Percentiles rank a stretch among this genome's conserved stretches.
phyloP scores from a whole-genome alignment of 2,888 invertebrate species.

The Pediacus dermestoides region DNA sequence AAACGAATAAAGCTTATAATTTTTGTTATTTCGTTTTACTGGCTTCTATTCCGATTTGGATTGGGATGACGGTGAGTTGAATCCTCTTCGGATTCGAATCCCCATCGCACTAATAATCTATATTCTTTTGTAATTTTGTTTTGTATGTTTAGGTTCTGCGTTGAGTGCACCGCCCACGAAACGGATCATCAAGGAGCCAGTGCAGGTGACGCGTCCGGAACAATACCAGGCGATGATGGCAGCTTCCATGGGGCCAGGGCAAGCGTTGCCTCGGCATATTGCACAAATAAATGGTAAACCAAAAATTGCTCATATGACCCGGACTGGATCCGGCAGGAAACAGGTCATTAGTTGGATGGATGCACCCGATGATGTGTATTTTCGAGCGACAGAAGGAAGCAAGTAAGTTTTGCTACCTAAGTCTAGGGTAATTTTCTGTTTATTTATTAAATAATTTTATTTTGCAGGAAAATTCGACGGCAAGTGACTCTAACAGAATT shows the following conservation, averaged over 20 bases:
- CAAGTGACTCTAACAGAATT: constrained; percentile 75
- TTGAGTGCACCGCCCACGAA: constrained; percentile 65
- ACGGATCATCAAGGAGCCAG: constrained; percentile 74
- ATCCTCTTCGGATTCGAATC: too few relatives aligned
- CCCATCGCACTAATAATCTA: neutral
- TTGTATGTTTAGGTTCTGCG: constrained; percentile 38
- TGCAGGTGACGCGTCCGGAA: constrained; percentile 63
- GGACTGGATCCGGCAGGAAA: constrained; percentile 73
- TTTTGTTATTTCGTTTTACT: constrained; percentile 48
- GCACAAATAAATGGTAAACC: constrained; percentile 79
- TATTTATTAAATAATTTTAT: too few relatives aligned
- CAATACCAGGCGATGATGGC: constrained; percentile 71
- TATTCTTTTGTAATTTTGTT: too few relatives aligned
- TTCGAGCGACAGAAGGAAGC: constrained; percentile 84
- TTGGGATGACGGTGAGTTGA: constrained; percentile 60
- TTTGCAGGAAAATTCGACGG: constrained; percentile 75
- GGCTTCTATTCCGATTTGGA: constrained; percentile 62
- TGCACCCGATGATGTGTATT: constrained; percentile 95
- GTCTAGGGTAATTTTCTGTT: too few relatives aligned
- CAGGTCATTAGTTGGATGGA: constrained; percentile 98
- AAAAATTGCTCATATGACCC: constrained; percentile 73
- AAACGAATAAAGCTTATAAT: constrained; percentile 4
- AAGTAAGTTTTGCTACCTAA: constrained; percentile 65
- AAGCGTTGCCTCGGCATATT: constrained; percentile 64
- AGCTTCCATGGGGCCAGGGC: constrained; percentile 59